Base-by-base conservation (phyloP, 2,797 vertebrate species). In the Crax fasciolata region DNA sequence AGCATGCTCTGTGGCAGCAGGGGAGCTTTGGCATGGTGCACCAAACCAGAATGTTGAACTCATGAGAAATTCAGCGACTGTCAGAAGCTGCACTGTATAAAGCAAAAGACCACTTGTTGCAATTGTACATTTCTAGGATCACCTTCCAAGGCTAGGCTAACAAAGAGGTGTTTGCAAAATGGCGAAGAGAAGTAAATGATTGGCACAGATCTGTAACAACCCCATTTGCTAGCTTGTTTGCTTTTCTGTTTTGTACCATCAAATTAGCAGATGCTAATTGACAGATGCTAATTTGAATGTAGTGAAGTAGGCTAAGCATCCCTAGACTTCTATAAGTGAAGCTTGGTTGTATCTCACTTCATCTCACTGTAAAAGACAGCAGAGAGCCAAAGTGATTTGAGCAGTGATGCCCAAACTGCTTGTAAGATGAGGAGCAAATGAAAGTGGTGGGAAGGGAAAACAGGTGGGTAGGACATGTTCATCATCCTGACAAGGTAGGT, bases 171-270 rank as follows among this genome's bases (percentile, higher is more conserved):
- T 32, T 71, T 67, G 70, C 19, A 35, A 71, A 80, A 55, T 21
- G n/a, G 4, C 35, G 58, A 58, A 63, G 39, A 39, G 28, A 54
- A 59, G 70, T 27, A 46, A 62, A 21, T 6, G n/a, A 11, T 18
- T 0, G 1, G n/a, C 20, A 7, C 30, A 68, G 66, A 20, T 20
- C 76, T 32, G 55, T 23, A 52, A 32, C 19, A 14, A 21, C 20
- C 16, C 10, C 0, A 1, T 30, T 38, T 51, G 13, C 41, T 13
- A 8, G 32, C 43, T 46, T 30, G 16, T 30, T 54, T 2, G 0
- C 20, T 65, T 17, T 71, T 65, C 62, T 59, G n/a, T 54, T 79
- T 27, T 8, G 23, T 67, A 20, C 44, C 27, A 32, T 58, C 78
- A 38, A 57, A 30, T 41, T 11, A 48, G 38, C 59, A 57, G 79